Conservation (phyloP, 2,113 vertebrate genomes). For the Antechinus flavipes region DNA sequence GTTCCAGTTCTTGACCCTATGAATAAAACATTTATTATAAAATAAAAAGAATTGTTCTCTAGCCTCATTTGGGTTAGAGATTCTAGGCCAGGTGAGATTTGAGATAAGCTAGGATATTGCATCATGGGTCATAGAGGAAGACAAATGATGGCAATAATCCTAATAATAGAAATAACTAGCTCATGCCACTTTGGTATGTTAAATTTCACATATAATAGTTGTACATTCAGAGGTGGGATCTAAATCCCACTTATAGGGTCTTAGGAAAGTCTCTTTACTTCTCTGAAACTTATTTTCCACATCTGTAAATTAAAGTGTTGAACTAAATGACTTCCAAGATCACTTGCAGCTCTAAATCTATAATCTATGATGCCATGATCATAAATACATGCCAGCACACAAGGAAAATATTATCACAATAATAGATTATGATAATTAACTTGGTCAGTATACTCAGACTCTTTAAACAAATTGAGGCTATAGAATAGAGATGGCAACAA, state of each 20-base stretch:
- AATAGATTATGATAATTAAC: background rate
- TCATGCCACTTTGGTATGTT: constrained; percentile 8
- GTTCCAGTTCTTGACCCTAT: background rate
- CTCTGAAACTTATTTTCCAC: background rate
- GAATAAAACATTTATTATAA: constrained; percentile 6
- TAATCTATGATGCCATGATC: background rate
- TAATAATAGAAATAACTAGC: constrained; percentile 2
- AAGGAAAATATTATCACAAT: background rate
- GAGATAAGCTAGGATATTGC: background rate
- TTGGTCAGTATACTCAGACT: background rate
- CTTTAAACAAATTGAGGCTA: background rate
- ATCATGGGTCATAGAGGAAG: background rate
- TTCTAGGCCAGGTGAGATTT: background rate
- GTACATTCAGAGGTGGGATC: background rate
- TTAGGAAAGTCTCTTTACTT: background rate
- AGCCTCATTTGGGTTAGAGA: background rate
- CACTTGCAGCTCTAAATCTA: background rate
- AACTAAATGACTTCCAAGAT: background rate
- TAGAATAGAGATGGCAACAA: background rate
- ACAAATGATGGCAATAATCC: background rate
- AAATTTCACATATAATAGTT: background rate
- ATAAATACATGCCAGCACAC: background rate
- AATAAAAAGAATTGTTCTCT: background rate
- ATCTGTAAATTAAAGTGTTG: background rate
- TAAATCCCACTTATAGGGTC: background rate